These are phyloP conservation scores for Lasioglossum lativentre DNA, from an alignment of 2,888 invertebrate genomes.

Conservation along the genomic window DNA sequence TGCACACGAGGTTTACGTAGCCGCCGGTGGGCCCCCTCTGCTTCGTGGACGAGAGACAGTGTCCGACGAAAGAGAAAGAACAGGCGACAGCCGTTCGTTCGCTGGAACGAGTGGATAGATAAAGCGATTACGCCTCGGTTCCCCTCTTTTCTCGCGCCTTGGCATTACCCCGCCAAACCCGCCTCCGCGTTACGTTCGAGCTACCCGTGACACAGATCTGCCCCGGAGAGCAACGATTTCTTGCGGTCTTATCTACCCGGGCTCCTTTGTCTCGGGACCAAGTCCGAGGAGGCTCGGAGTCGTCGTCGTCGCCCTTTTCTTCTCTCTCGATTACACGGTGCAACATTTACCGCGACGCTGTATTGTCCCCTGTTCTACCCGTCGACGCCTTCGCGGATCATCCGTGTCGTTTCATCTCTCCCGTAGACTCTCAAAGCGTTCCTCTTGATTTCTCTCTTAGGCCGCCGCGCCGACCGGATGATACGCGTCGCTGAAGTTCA, in stretches of 20 bases:
- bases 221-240: background rate
- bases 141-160: background rate
- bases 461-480: background rate
- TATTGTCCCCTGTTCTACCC: background rate
- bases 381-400: background rate
- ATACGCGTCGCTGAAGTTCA: constrained; percentile 1
- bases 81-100: constrained; percentile 34
- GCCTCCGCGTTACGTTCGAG: background rate
- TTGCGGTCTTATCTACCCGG: constrained; percentile 6
- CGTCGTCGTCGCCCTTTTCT: background rate
- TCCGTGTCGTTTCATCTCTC: background rate
- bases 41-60: background rate
- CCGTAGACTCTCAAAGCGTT: background rate
- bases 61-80: background rate
- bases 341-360: background rate
- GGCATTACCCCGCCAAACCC: constrained; percentile 10
- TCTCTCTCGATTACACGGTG: background rate
- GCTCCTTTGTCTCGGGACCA: background rate
- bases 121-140: constrained; percentile 48
- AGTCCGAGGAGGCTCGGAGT: background rate
- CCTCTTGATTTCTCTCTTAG: background rate
- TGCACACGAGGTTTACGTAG: constrained; percentile 28
- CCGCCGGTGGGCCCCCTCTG: background rate
- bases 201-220: constrained; percentile 25
- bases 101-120: constrained; percentile 42